phyloP scores from a whole-genome alignment of 2,113 vertebrate species.

The Ramphastos sulfuratus region DNA sequence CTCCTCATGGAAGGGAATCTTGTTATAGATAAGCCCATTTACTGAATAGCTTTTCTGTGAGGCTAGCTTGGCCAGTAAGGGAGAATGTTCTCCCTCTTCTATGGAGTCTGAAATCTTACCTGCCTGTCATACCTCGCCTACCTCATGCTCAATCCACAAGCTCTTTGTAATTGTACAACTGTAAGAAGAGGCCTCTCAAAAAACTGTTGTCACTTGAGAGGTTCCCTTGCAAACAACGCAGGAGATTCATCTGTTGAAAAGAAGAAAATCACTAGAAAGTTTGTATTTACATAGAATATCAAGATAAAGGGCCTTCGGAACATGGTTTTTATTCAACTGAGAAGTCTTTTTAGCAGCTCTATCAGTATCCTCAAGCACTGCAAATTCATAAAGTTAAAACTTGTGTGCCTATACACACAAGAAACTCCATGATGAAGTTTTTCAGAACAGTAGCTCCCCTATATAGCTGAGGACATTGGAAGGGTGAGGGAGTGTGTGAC shows the following conservation, averaged over 20 bases:
- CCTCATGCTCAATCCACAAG: not conserved
- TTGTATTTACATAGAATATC: not conserved
- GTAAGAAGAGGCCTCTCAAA: not conserved
- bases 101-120: not conserved
- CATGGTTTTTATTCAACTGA: not conserved
- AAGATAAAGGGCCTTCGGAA: not conserved
- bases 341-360: not conserved
- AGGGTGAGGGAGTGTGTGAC: not conserved
- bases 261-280: not conserved
- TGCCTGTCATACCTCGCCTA: not conserved
- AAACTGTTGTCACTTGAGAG: not conserved
- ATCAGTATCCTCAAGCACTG: not conserved
- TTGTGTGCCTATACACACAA: not conserved
- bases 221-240: not conserved
- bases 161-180: not conserved
- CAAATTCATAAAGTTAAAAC: not conserved
- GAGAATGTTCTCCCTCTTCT: not conserved
- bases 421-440: rapidly evolving
- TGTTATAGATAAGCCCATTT: conserved; percentile 38
- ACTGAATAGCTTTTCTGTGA: not conserved
- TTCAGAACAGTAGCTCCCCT: not conserved
- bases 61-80: not conserved
- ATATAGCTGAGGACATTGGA: not conserved
- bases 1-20: conserved; percentile 40
- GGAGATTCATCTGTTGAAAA: not conserved